A percentile compares a stretch with the other conserved stretches of the same genome.
Evolutionary conservation across 2,113 vertebrate genomes (phyloP).

Genomic region (Hippocampus barbouri): DNA sequence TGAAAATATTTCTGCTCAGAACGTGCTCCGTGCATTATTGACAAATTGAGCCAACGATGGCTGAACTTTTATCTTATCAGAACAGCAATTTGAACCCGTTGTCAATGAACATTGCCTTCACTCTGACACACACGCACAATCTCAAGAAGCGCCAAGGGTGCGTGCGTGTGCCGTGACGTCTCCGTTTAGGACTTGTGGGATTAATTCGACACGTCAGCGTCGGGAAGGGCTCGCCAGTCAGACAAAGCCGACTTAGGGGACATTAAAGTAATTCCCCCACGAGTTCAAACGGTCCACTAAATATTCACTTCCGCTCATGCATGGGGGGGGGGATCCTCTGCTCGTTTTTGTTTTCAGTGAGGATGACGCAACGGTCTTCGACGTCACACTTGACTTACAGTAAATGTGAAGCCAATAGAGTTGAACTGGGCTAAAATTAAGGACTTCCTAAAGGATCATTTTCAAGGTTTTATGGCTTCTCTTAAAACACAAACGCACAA

Average conservation of each 20-base stretch:
- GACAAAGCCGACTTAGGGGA: background rate
- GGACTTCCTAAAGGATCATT: background rate
- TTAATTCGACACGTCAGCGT: background rate
- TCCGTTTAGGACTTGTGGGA: background rate
- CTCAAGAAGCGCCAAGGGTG: background rate
- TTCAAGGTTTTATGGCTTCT: too few relatives aligned
- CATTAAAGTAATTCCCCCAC: slow-evolving; percentile 2
- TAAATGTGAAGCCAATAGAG: background rate
- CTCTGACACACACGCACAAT: background rate
- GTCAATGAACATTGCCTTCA: background rate
- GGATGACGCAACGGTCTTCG: background rate
- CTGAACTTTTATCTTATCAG: background rate
- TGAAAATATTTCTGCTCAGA: too few relatives aligned
- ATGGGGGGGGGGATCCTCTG: background rate
- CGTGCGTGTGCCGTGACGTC: background rate
- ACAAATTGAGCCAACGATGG: background rate
- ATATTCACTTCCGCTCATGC: background rate
- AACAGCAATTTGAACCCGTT: background rate
- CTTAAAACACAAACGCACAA: too few relatives aligned
- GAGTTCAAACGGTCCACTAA: background rate
- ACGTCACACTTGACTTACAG: background rate
- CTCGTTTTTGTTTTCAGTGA: background rate
- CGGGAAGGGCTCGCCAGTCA: background rate
- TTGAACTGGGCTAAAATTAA: background rate
- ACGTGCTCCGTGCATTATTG: background rate